Evolutionary conservation across 2,113 vertebrate species (phyloP), one percentile per base, ranked within the genome.

Genomic region (Lipophrys pholis): DNA sequence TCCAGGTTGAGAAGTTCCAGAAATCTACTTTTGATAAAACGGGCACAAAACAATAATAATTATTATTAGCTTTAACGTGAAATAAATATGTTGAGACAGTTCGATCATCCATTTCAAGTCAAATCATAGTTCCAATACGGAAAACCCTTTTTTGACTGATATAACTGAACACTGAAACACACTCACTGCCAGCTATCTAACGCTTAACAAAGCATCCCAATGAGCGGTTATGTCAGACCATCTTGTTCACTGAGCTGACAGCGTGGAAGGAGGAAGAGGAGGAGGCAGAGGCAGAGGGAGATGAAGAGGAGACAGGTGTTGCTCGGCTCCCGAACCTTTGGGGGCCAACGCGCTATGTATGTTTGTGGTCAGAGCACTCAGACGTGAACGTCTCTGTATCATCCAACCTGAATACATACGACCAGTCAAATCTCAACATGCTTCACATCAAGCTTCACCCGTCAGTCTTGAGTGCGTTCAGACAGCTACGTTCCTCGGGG

Each of bases 331-430:
- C 76, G 60, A 65, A 59, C 72, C 66, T 81, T 59, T 70, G 12
- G 62, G 64, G 42, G 62, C 57, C 35, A 11, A 56, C 50, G 53
- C 54, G 48, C 45, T 77, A 70, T 59, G 65, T 56, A 72, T 52
- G 62, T 69, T 73, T 48, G 43, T 73, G 75, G 87, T 84, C 69
- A 73, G 74, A 76, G 69, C 81, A 76, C 78, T 86, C 82, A 83
- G 68, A 84, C 61, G 56, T 81, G 75, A 87, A 87, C 60, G 39
- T 72, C 56, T 83, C 73, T 10, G 11, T 46, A 69, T 80, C 81
- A 73, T 8, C 42, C 58, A 59, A 58, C 39, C 61, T 51, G 66
- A 83, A 76, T 73, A 58, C 73, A 80, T 74, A 43, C 69, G 46
- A 63, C 40, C 54, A 65, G 70, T 73, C 48, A 69, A 58, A 85